Base-by-base conservation (phyloP, 2,888 invertebrate genomes). In the Pherbina coryleti region DNA sequence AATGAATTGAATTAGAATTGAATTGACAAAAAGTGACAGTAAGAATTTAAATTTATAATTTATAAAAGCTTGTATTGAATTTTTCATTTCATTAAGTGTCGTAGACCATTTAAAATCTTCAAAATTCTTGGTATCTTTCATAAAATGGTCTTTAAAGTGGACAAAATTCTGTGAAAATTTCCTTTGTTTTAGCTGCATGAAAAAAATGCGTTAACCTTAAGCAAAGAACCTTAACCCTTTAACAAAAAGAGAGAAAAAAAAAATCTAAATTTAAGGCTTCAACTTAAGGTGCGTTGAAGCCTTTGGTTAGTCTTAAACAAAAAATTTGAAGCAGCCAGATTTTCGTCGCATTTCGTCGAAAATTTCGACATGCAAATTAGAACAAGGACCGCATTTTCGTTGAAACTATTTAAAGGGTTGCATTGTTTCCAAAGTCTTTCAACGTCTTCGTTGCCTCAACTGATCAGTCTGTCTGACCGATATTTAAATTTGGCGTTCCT, bases 351-450 rank as follows among this genome's bases (percentile, higher is more conserved):
- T 70, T 73, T 73, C 60, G 73, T 49, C 53, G 55, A 66, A 55
- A 75, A 67, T 25, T 22, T 66, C 75, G 67, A 55, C 66, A 75
- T 67, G 75, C 66, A 75, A 67, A 75, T 67, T 74, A 66, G 64
- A 74, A 64, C 51, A 51, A 19, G 53, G 19, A 22, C 25, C 31
- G 37, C 19, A 55, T 67, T 73, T 72, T 67, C 53, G 55, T 37
- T 17, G 37, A 75, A 75, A 25, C 55, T 66, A 34, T 75, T 67
- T 75, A 14, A 55, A n/a, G 22, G 25, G 62, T 53, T 75, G 53
- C 62, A 67, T 75, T 75, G 75, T 55, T 67, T 72, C 2, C 55
- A 17, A 53, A 25, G 49, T 17, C 44, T 19, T 19, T 75, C 51
- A 53, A 53, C 31, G 53, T 14, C 5, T 5, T 14, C 37, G 14